phyloP scores from a whole-genome alignment of 1,140 invertebrate species.

The Globodera ellingtonae region DNA sequence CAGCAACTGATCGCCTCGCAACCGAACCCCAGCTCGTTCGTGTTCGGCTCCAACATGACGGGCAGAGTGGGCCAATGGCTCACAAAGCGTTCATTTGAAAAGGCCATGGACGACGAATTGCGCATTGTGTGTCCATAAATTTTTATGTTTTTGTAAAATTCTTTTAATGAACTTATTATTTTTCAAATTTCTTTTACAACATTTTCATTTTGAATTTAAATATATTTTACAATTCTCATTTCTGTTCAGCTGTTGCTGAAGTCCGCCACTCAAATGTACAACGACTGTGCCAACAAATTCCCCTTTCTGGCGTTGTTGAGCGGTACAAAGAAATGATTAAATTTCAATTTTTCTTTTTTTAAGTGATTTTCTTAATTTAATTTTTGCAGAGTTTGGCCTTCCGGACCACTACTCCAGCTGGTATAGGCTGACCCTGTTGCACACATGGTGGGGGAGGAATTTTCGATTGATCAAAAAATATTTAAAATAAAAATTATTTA shows the following conservation, averaged over 20 bases:
- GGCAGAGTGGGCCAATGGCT: neutral
- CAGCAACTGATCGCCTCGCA: constrained; percentile 3
- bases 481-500: too few species aligned
- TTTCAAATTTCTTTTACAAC: neutral
- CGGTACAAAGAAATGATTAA: constrained; percentile 13
- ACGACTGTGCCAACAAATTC: constrained; percentile 46
- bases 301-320: constrained; percentile 35
- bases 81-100: neutral
- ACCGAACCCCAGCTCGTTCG: neutral
- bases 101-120: neutral
- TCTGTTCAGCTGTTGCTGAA: constrained; percentile 37
- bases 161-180: neutral
- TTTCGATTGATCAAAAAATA: too few species aligned
- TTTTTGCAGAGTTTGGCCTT: constrained; percentile 41
- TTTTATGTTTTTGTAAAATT: too few species aligned
- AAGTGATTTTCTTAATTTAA: neutral
- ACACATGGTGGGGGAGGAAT: constrained; percentile 30
- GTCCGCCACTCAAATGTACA: constrained; percentile 41
- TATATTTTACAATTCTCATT: neutral
- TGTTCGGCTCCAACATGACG: neutral
- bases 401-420: constrained; percentile 37
- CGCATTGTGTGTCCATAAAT: neutral
- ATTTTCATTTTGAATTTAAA: neutral
- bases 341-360: neutral
- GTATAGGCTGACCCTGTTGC: constrained; percentile 45